Percentiles rank a stretch among this genome's conserved stretches.
Evolutionary conservation across 2,888 invertebrate species (phyloP).

Genomic region (Drosophila diplacantha): DNA sequence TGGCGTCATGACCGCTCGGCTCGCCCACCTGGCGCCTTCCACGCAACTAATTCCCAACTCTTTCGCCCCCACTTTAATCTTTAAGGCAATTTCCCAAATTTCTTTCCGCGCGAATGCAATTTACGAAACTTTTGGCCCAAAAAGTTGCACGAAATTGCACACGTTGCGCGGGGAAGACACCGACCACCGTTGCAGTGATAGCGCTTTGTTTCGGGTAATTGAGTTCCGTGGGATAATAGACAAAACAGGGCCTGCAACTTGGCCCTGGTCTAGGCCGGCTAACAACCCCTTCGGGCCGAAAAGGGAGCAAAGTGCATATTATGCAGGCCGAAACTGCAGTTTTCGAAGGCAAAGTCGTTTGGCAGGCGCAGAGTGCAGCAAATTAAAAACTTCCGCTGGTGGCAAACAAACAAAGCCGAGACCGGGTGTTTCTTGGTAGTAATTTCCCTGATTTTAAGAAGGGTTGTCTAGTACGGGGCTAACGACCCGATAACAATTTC

Average conservation of each 20-base stretch:
- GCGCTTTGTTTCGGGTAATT: conserved; percentile 57
- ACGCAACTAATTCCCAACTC: conserved; percentile 30
- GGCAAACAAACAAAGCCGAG: conserved; percentile 62
- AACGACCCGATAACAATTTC: conserved; percentile 34
- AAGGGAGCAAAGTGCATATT: conserved; percentile 62
- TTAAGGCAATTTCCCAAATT: conserved; percentile 59
- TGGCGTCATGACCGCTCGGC: conserved; percentile 42
- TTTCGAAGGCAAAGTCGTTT: conserved; percentile 20
- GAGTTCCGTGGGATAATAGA: conserved; percentile 55
- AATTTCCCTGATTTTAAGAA: conserved; percentile 55
- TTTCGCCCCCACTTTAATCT: conserved; percentile 57
- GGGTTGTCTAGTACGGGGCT: conserved; percentile 8
- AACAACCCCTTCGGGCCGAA: conserved; percentile 48
- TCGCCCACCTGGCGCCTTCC: conserved; percentile 29
- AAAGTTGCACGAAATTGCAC: conserved; percentile 66
- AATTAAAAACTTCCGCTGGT: conserved; percentile 68
- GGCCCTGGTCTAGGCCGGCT: conserved; percentile 31
- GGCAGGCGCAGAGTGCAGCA: conserved; percentile 37
- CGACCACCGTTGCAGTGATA: conserved; percentile 38
- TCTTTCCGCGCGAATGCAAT: conserved; percentile 56
- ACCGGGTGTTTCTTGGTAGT: conserved; percentile 56
- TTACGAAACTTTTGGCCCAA: conserved; percentile 61
- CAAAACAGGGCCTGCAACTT: conserved; percentile 28
- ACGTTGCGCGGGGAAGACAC: conserved; percentile 47
- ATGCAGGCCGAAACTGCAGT: conserved; percentile 68